These are phyloP conservation scores for Drosophila fulvimacula DNA, from an alignment of 2,888 invertebrate species.

Conservation along the genomic window DNA sequence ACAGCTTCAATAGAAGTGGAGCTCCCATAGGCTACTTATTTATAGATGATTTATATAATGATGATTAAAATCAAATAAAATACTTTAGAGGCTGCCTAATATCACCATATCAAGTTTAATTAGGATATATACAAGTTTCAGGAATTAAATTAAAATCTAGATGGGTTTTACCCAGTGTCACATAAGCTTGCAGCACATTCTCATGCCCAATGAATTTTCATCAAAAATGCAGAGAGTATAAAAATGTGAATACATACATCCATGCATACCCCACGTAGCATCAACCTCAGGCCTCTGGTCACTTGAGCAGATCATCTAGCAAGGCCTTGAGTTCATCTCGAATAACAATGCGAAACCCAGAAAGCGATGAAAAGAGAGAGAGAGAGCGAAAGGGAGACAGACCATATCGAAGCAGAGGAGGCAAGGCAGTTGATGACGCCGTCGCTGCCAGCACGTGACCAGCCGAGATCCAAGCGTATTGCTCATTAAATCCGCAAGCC, in stretches of 20 bases:
- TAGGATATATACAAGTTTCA: too few relatives aligned
- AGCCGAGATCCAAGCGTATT: conserved; percentile 19
- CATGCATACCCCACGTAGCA: conserved; percentile 17
- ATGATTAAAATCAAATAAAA: too few relatives aligned
- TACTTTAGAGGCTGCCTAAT: too few relatives aligned
- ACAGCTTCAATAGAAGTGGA: too few relatives aligned
- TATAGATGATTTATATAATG: too few relatives aligned
- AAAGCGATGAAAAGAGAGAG: background rate
- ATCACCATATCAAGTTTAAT: too few relatives aligned
- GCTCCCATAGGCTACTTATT: too few relatives aligned
- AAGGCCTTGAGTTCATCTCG: conserved; percentile 56
- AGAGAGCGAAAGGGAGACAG: conserved; percentile 1
- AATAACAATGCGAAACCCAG: conserved; percentile 18
- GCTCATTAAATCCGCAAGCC: conserved; percentile 62
- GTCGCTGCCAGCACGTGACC: conserved; percentile 62
- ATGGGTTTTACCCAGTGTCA: background rate
- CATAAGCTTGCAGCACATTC: background rate
- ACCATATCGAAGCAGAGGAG: background rate
- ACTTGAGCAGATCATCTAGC: conserved; percentile 29
- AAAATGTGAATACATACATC: conserved; percentile 23
- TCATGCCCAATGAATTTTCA: background rate
- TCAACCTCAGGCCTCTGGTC: conserved; percentile 10
- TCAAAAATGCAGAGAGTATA: conserved; percentile 4
- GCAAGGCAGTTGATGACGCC: conserved; percentile 28
- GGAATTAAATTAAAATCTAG: too few relatives aligned